Percentiles rank a stretch among this genome's conserved stretches.
These are phyloP conservation scores for Papilio demoleus DNA, from an alignment of 2,888 invertebrate genomes.

Conservation along the genomic window DNA sequence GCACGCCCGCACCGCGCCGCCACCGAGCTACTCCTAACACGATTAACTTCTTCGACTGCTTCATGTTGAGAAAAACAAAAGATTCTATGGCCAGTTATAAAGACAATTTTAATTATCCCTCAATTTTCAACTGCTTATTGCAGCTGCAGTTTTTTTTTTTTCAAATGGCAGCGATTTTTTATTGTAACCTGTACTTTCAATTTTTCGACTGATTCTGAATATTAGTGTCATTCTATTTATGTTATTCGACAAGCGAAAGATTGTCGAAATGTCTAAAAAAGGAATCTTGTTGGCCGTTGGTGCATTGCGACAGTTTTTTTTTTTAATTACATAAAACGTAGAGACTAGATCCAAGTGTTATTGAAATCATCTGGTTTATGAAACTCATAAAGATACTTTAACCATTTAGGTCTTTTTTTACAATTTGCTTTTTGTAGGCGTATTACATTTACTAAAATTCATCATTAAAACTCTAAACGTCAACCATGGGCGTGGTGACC, in stretches of 20 bases:
- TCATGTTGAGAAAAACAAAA: slow-evolving; percentile 27
- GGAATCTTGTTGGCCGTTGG: background rate
- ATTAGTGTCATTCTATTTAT: too few relatives aligned
- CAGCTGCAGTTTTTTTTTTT: background rate
- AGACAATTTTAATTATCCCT: background rate
- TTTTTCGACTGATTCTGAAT: too few relatives aligned
- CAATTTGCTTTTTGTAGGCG: background rate
- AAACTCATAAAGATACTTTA: too few relatives aligned
- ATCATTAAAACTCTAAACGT: slow-evolving; percentile 53
- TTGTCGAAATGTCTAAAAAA: background rate
- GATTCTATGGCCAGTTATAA: background rate
- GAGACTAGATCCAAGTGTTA: too few relatives aligned
- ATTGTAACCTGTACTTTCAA: too few relatives aligned
- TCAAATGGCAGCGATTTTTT: too few relatives aligned
- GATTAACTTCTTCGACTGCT: slow-evolving; percentile 40
- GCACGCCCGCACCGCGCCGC: slow-evolving; percentile 46
- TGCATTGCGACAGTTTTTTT: background rate
- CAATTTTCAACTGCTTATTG: background rate
- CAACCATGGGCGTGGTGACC: slow-evolving; percentile 64
- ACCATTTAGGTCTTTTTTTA: too few relatives aligned
- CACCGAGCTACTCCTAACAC: slow-evolving; percentile 26
- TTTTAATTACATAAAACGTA: too few relatives aligned
- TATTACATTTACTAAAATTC: slow-evolving; percentile 3
- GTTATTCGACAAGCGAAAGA: too few relatives aligned
- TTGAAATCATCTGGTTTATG: too few relatives aligned